Percentiles rank a stretch among this genome's conserved stretches.
Evolutionary conservation across 2,888 invertebrate species (phyloP).

Genomic region (Diarsia rubi): DNA sequence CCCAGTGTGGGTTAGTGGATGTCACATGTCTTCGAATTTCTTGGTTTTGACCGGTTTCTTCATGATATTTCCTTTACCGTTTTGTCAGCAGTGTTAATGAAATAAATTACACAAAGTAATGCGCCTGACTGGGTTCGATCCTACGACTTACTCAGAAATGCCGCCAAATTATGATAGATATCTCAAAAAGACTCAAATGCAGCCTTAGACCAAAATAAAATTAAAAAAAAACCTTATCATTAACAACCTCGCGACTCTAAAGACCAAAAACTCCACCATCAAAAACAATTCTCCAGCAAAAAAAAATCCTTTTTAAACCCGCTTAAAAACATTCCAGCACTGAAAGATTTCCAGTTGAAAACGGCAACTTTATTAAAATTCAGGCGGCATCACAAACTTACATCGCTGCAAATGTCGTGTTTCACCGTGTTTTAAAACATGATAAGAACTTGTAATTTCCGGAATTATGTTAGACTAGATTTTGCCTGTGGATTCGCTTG

Average conservation of each 20-base stretch:
- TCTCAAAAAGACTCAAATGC: neutral
- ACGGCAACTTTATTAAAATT: conserved; percentile 60
- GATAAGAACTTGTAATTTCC: conserved; percentile 67
- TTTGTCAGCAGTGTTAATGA: too few species aligned
- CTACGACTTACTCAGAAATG: too few species aligned
- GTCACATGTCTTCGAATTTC: too few species aligned
- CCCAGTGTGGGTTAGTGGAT: too few species aligned
- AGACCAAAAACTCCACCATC: conserved; percentile 13
- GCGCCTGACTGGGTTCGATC: too few species aligned
- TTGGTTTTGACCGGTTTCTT: too few species aligned
- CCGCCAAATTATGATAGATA: neutral
- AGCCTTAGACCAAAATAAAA: neutral
- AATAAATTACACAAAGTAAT: too few species aligned
- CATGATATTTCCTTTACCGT: too few species aligned
- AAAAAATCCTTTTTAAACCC: conserved; percentile 37
- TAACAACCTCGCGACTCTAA: neutral
- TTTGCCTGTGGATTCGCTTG: neutral
- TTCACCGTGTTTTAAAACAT: conserved; percentile 65
- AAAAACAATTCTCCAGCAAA: conserved; percentile 19
- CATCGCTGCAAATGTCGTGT: conserved; percentile 62
- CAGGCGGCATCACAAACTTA: conserved; percentile 62
- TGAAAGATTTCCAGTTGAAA: conserved; percentile 54
- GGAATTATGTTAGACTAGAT: conserved; percentile 46
- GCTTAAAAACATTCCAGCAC: conserved; percentile 42
- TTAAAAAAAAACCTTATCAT: neutral